Conservation (phyloP, 2,113 vertebrate genomes). For the Lamprologus speciosus region DNA sequence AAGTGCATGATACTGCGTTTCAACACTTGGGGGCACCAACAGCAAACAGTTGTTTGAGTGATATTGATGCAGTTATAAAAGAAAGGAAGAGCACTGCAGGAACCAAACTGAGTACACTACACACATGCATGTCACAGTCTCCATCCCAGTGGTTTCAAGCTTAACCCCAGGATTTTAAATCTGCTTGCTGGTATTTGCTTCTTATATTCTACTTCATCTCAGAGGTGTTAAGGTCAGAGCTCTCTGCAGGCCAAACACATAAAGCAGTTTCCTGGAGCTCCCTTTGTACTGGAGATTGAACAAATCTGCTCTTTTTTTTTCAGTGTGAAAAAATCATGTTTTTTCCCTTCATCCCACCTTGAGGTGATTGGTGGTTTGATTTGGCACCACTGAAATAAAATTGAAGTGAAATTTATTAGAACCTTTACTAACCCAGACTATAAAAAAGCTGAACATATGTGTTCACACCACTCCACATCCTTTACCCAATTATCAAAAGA, state of each 20-base stretch:
- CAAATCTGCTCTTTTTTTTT: background rate
- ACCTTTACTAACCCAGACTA: background rate
- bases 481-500: background rate
- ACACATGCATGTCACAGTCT: background rate
- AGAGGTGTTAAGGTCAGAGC: background rate
- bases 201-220: background rate
- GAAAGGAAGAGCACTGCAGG: background rate
- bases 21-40: slow-evolving; percentile 4
- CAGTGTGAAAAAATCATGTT: background rate
- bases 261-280: background rate
- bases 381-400: background rate
- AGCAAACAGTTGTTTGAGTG: background rate
- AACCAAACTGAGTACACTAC: background rate
- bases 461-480: background rate
- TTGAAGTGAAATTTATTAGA: background rate
- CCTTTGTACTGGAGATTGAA: background rate
- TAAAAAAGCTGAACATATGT: background rate
- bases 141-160: background rate
- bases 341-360: background rate
- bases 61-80: background rate
- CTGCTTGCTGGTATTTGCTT: background rate
- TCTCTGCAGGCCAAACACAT: background rate
- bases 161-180: background rate
- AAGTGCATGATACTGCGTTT: background rate
- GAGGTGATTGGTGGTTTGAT: background rate